Percentiles rank a stretch among this genome's conserved stretches.
Conservation (phyloP, 2,797 vertebrate species). For the Calcarius lapponicus region DNA sequence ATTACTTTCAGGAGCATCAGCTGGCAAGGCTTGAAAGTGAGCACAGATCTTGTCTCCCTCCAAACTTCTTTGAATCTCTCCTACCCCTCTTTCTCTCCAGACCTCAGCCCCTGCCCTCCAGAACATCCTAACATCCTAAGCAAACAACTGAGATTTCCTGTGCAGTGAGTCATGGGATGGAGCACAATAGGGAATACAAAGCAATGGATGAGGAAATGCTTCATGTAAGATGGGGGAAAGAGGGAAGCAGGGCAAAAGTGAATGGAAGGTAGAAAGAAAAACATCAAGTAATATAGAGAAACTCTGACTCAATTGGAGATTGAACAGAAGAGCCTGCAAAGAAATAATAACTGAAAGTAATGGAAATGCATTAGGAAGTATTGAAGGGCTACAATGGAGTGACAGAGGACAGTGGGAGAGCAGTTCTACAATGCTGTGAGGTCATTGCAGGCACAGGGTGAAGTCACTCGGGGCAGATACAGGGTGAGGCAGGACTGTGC, state of each 20-base stretch:
- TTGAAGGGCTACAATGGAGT: neutral
- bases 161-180: conserved; percentile 21
- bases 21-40: neutral
- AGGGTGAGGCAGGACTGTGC: neutral
- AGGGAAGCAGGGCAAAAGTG: conserved; percentile 28
- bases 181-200: neutral
- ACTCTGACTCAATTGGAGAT: neutral
- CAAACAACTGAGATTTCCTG: conserved; percentile 38
- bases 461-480: neutral
- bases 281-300: neutral
- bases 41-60: neutral
- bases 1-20: neutral
- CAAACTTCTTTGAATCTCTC: neutral
- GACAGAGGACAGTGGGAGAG: neutral
- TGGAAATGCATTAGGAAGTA: neutral
- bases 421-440: neutral
- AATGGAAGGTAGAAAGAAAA: conserved; percentile 7
- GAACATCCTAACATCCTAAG: neutral
- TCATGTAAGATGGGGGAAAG: neutral
- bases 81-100: neutral
- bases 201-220: conserved; percentile 38
- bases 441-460: neutral
- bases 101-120: neutral
- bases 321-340: neutral
- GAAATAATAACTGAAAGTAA: neutral